Evolutionary conservation across 2,888 invertebrate genomes (phyloP).

Genomic region (Buathra laborator): DNA sequence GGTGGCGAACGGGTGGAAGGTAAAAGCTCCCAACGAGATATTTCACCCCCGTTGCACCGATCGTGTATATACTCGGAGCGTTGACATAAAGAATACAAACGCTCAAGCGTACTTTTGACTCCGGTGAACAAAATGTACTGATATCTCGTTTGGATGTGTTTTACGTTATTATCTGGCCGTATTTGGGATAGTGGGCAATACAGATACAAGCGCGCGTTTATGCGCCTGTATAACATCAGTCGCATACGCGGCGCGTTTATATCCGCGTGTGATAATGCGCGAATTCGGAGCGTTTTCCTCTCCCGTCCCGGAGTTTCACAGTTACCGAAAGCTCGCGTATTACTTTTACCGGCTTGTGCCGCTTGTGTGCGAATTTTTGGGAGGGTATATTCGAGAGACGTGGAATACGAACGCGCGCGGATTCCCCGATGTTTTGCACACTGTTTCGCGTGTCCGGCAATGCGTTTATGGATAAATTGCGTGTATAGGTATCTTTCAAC

Average conservation of each 20-base stretch:
- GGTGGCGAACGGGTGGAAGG: conserved; percentile 46
- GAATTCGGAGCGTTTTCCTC: conserved; percentile 46
- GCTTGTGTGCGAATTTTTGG: background rate
- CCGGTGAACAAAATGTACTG: conserved; percentile 35
- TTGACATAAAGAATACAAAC: conserved; percentile 63
- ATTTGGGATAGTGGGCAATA: background rate
- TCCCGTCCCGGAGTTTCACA: conserved; percentile 13
- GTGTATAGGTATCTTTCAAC: conserved; percentile 55
- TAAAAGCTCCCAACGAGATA: conserved; percentile 61
- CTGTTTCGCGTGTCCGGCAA: conserved; percentile 20
- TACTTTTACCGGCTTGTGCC: conserved; percentile 24
- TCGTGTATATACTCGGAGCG: conserved; percentile 6
- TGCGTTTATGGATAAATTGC: conserved; percentile 21
- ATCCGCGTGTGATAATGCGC: conserved; percentile 36
- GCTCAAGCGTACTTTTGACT: conserved; percentile 59
- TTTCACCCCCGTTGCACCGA: conserved; percentile 57
- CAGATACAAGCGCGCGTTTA: conserved; percentile 7
- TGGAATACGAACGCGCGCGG: background rate
- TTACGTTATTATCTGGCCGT: conserved; percentile 29
- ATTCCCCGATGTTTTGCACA: conserved; percentile 37
- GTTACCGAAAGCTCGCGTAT: conserved; percentile 34
- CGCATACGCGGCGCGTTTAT: conserved; percentile 17
- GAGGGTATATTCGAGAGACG: conserved; percentile 28
- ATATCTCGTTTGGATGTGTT: conserved; percentile 37
- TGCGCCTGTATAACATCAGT: background rate